A percentile compares a stretch with the other conserved stretches of the same genome.
Conservation (phyloP, 30 jellyfish, hydroid and myxozoan species). For the Catostylus mosaicus region DNA sequence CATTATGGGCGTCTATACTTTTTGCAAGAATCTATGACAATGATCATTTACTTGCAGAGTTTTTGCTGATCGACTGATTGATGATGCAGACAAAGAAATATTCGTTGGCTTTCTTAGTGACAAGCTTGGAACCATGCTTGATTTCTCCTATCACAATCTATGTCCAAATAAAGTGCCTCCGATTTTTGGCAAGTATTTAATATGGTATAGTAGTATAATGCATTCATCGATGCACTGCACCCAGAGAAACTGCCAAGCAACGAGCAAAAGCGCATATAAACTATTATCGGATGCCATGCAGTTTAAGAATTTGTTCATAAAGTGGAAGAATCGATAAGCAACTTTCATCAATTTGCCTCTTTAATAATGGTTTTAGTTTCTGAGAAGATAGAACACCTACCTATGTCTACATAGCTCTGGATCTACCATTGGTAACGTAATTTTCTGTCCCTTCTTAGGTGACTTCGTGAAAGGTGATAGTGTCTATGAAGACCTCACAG, state of each 20-base stretch:
- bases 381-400: no score
- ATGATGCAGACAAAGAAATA: constrained; percentile 81
- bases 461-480: constrained; percentile 85
- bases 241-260: neutral
- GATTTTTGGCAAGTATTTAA: constrained; percentile 75
- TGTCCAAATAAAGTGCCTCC: constrained; percentile 98
- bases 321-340: no score
- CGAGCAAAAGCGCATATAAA: neutral
- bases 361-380: no score
- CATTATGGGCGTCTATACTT: no score
- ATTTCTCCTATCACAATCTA: constrained; percentile 90
- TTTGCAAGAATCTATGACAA: no score
- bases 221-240: neutral
- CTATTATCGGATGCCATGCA: no score
- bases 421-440: no score
- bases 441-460: constrained; percentile 46
- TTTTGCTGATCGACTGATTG: constrained; percentile 91
- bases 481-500: constrained; percentile 86
- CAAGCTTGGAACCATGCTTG: constrained; percentile 92
- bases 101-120: constrained; percentile 87
- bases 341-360: no score
- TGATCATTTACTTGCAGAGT: constrained; percentile 85
- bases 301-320: no score
- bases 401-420: no score
- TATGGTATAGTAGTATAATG: neutral